phyloP scores from a whole-genome alignment of 2,797 vertebrate species.

The Dryobates pubescens region DNA sequence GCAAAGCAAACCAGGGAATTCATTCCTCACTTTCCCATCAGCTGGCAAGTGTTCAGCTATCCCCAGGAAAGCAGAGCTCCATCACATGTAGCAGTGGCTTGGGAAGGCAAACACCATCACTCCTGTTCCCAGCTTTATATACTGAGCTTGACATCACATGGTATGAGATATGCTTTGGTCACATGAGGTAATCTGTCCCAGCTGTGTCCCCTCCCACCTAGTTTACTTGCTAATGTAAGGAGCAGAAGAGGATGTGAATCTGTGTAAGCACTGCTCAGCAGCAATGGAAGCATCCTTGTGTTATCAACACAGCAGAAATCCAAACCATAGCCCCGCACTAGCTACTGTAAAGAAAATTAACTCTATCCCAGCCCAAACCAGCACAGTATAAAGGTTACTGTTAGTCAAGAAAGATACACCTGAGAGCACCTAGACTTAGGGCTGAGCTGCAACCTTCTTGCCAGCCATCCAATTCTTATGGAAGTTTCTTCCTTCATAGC shows the following conservation, averaged over 20 bases:
- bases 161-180: too few relatives aligned
- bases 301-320: neutral
- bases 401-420: neutral
- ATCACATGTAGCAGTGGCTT: too few relatives aligned
- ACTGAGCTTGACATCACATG: too few relatives aligned
- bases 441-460: neutral
- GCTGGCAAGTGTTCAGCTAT: neutral
- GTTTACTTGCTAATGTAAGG: too few relatives aligned
- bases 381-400: neutral
- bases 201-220: too few relatives aligned
- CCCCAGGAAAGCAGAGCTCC: too few relatives aligned
- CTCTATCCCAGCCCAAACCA: neutral
- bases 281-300: neutral
- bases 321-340: neutral
- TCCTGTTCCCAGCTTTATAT: too few relatives aligned
- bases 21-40: accelerated
- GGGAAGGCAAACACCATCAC: too few relatives aligned
- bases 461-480: neutral
- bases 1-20: neutral
- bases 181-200: too few relatives aligned
- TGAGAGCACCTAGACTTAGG: neutral
- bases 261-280: too few relatives aligned
- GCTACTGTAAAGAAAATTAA: too few relatives aligned
- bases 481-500: neutral
- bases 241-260: too few relatives aligned